Percentiles rank a stretch among this genome's conserved stretches.
Evolutionary conservation across 2,113 vertebrate genomes (phyloP).

Genomic region (Aphelocoma coerulescens): DNA sequence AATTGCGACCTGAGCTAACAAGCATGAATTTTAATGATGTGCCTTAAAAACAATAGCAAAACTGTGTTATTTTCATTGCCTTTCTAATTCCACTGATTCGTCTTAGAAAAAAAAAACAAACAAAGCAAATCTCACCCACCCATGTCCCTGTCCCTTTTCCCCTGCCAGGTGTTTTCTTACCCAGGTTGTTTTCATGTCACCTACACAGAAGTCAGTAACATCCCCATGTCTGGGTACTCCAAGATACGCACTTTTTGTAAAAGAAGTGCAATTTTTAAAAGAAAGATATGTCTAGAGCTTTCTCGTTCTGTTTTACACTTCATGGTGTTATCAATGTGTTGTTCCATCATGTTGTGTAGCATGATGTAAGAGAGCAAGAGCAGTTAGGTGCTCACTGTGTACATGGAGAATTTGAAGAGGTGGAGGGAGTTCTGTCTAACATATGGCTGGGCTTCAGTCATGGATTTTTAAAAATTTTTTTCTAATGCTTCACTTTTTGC

Average conservation of each 20-base stretch:
- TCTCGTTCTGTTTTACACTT: slow-evolving; percentile 11
- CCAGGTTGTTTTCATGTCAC: neutral
- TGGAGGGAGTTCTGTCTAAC: neutral
- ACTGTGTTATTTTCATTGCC: neutral
- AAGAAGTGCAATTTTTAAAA: neutral
- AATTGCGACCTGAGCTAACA: neutral
- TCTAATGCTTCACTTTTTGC: neutral
- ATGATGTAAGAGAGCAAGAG: neutral
- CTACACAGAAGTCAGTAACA: neutral
- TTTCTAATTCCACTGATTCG: neutral
- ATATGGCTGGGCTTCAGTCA: neutral
- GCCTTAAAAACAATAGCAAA: neutral
- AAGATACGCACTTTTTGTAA: neutral
- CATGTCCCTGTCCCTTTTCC: neutral
- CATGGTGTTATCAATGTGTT: neutral
- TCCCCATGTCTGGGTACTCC: neutral
- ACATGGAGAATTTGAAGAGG: neutral
- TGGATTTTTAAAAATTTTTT: neutral
- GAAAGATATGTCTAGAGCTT: neutral
- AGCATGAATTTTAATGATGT: neutral
- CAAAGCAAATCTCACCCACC: neutral
- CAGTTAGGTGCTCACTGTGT: neutral
- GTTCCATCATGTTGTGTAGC: neutral
- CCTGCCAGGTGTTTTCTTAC: neutral
- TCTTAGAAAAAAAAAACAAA: neutral